Conservation (phyloP, 2,888 invertebrate species). For the Aleiodes leptofemur region DNA sequence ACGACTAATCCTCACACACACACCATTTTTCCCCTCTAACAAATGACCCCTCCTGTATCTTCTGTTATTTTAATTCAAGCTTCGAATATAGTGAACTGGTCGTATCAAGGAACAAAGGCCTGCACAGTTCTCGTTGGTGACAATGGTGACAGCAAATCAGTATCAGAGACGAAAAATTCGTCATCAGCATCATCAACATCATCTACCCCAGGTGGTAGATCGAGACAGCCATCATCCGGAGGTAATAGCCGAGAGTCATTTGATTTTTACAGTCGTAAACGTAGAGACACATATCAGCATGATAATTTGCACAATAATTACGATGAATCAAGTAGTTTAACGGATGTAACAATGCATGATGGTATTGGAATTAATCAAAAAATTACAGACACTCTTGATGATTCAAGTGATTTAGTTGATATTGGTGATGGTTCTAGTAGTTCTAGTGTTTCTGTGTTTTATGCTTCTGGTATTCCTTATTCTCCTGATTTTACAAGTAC, state of each 20-base stretch:
- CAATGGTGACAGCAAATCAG: slow-evolving; percentile 83
- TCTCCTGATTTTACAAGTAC: slow-evolving; percentile 7
- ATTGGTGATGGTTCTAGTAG: slow-evolving; percentile 27
- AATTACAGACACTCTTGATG: not conserved
- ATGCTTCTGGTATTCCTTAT: slow-evolving; percentile 35
- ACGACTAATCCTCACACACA: slow-evolving; percentile 4
- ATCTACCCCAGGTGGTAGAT: slow-evolving; percentile 79
- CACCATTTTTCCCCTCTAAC: slow-evolving; percentile 7
- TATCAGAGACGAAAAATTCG: slow-evolving; percentile 84
- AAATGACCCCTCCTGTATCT: slow-evolving; percentile 1
- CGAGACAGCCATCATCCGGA: slow-evolving; percentile 73
- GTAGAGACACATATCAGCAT: slow-evolving; percentile 84
- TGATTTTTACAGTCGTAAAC: slow-evolving; percentile 79
- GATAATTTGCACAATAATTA: slow-evolving; percentile 59
- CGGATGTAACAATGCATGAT: slow-evolving; percentile 46
- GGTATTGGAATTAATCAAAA: slow-evolving; percentile 58
- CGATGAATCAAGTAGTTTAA: slow-evolving; percentile 35
- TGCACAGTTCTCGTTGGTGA: slow-evolving; percentile 91
- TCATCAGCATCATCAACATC: slow-evolving; percentile 78
- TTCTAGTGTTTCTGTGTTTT: slow-evolving; percentile 42
- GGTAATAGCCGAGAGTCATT: slow-evolving; percentile 71
- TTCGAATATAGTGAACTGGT: slow-evolving; percentile 89
- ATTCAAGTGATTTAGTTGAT: slow-evolving; percentile 8
- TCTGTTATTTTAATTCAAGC: slow-evolving; percentile 77
- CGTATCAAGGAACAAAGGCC: slow-evolving; percentile 88